Evolutionary conservation across 2,888 invertebrate genomes (phyloP), one percentile per base, ranked within the genome.

Genomic region (Caradrina kadenii): DNA sequence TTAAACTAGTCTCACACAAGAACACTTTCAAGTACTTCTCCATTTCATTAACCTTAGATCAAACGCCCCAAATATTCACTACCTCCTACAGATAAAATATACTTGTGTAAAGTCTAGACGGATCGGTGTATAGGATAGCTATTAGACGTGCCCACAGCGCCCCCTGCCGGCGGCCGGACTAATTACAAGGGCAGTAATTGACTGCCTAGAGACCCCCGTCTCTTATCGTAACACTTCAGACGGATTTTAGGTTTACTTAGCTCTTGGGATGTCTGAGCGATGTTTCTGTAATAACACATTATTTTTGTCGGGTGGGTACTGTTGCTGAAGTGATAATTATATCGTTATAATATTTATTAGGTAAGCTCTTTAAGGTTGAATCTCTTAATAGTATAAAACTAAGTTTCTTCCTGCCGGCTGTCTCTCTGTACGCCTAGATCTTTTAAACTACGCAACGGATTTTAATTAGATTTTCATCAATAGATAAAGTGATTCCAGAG

Each of bases 161-260:
- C 58, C 42, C 26, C 59, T 50, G 48, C 49, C 59, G 22, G 49
- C 50, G 17, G 52, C 55, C 22, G 31, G 42, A 63, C 71, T 71
- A 79, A 64, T 80, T 65, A 63, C 67, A 48, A 56, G 50, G 50
- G 8, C 56, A 48, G 70, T 81, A 68, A 79, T 79, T 68, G 81
- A 68, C 81, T 63, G 63, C 26, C 64, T 5, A 50, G n/a, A 80
- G 65, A 76, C 80, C 69, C 21, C 17, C 31, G 21, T 0, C 76
- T 45, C 75, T 67, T 76, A 80, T 76, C 77, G 62, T 22, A 26
- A n/a, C 52, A 65, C 60, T 69, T 65, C 76, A 76, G 76, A 69
- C 59, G 60, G 52, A 69, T 65, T 69, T 48, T n/a, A 69, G 55
- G 49, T 59, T 60, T 45, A 53, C 52, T 26, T 49, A 63, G 59